Conservation (phyloP, 1,140 invertebrate species). For the Heliconius nattereri region DNA sequence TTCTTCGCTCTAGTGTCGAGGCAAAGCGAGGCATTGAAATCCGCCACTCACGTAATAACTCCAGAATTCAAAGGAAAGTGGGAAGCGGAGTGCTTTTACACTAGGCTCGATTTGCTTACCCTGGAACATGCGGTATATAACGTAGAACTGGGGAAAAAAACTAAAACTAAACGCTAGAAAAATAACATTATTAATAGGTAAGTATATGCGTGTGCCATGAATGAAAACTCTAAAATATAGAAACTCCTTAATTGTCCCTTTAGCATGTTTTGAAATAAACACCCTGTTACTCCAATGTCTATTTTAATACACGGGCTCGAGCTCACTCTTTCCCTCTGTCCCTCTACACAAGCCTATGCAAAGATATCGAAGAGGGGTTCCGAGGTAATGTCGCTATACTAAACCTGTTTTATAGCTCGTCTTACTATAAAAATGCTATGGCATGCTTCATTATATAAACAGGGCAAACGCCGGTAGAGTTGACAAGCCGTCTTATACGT, state of each 20-base stretch:
- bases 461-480: constrained; percentile 51
- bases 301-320: constrained; percentile 10
- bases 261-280: neutral
- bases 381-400: constrained; percentile 50
- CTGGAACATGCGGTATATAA: no score
- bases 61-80: no score
- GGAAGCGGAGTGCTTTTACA: no score
- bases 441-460: constrained; percentile 61
- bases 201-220: neutral
- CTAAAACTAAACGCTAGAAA: neutral
- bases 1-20: no score
- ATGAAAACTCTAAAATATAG: neutral
- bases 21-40: no score
- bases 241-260: constrained; percentile 4
- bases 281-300: neutral
- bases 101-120: no score
- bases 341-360: constrained; percentile 9
- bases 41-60: no score
- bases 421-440: constrained; percentile 71
- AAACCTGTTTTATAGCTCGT: constrained; percentile 61
- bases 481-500: constrained; percentile 62
- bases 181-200: neutral
- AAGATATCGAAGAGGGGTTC: constrained; percentile 39
- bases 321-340: constrained; percentile 4
- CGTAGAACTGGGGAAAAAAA: no score